These are phyloP conservation scores for Papilio demoleus DNA, from an alignment of 2,888 invertebrate genomes.

Conservation along the genomic window DNA sequence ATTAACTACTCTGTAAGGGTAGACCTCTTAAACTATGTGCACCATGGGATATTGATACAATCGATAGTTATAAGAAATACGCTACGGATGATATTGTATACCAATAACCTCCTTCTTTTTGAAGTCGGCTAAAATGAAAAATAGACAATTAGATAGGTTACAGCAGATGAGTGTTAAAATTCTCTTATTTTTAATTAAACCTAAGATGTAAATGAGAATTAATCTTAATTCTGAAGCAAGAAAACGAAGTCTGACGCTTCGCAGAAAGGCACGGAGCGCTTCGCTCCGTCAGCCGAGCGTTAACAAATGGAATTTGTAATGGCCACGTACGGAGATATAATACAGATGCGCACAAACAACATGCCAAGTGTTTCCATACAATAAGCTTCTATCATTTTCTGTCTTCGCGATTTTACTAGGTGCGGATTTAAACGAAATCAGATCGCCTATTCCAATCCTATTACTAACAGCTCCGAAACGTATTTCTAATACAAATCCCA, in stretches of 20 bases:
- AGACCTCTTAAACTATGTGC: too few relatives aligned
- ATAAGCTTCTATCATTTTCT: slow-evolving; percentile 32
- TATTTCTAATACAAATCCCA: background rate
- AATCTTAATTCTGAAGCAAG: slow-evolving; percentile 11
- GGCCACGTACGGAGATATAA: slow-evolving; percentile 54
- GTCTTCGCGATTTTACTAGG: background rate
- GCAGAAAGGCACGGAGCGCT: slow-evolving; percentile 58
- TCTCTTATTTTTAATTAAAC: too few relatives aligned
- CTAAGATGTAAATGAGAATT: slow-evolving; percentile 20
- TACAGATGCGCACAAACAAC: slow-evolving; percentile 42
- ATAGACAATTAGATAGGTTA: too few relatives aligned
- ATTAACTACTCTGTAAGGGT: too few relatives aligned
- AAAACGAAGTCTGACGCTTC: slow-evolving; percentile 57
- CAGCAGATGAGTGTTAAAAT: too few relatives aligned
- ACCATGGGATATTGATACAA: too few relatives aligned
- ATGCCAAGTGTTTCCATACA: slow-evolving; percentile 44
- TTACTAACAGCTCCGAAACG: background rate
- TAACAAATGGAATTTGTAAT: slow-evolving; percentile 67
- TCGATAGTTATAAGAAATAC: too few relatives aligned
- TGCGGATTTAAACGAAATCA: background rate
- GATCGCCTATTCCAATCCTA: background rate
- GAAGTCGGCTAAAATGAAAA: too few relatives aligned
- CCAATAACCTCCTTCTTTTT: too few relatives aligned
- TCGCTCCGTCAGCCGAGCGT: slow-evolving; percentile 72
- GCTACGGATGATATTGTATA: too few relatives aligned